phyloP scores from a whole-genome alignment of 2,888 invertebrate genomes.

The Tipula vernalis region DNA sequence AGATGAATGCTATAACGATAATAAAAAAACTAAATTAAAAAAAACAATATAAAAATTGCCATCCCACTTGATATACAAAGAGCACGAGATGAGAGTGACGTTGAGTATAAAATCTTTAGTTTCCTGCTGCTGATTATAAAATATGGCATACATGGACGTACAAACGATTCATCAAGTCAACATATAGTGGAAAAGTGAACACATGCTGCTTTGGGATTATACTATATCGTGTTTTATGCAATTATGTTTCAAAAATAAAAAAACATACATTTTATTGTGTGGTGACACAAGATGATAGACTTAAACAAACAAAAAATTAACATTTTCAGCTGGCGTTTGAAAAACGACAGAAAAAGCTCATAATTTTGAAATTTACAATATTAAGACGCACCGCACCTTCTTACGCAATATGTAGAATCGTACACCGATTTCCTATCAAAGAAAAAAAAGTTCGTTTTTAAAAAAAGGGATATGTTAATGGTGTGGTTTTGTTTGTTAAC shows the following conservation, averaged over 20 bases:
- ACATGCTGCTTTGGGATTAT: background rate
- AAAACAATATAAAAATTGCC: background rate
- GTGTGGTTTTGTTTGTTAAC: too few relatives aligned
- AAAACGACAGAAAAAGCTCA: background rate
- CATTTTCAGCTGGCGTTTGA: background rate
- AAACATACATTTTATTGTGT: background rate
- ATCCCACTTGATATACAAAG: background rate
- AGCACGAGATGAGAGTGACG: background rate
- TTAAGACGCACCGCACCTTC: too few relatives aligned
- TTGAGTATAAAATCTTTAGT: background rate
- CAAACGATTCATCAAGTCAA: background rate
- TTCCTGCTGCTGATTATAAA: background rate
- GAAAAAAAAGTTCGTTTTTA: too few relatives aligned
- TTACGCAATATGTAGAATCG: too few relatives aligned
- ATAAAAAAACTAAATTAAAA: background rate
- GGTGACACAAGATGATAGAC: background rate
- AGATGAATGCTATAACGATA: background rate
- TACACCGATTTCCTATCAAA: too few relatives aligned
- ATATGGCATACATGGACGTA: background rate
- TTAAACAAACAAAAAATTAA: background rate
- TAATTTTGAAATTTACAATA: background rate
- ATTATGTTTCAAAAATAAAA: background rate
- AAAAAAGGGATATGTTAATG: too few relatives aligned
- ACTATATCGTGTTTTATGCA: background rate
- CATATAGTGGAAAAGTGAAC: background rate